A percentile compares a stretch with the other conserved stretches of the same genome.
Conservation (phyloP, 2,113 vertebrate genomes). For the Ardeotis arabs region DNA sequence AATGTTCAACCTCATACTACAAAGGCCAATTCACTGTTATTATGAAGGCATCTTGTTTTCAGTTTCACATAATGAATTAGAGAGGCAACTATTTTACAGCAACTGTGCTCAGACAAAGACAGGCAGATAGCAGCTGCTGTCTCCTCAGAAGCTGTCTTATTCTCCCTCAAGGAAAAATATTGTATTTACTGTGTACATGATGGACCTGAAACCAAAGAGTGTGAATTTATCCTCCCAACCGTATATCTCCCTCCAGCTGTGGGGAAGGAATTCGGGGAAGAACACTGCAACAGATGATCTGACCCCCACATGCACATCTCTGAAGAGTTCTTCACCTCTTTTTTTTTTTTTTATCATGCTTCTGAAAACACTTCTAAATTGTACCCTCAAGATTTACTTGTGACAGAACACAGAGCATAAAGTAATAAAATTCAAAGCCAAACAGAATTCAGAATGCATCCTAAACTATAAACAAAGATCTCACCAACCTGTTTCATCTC, state of each 20-base stretch:
- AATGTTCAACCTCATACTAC: not conserved
- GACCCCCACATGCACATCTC: not conserved
- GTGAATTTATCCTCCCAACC: not conserved
- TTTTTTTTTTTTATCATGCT: not conserved
- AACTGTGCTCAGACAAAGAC: not conserved
- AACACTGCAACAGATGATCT: not conserved
- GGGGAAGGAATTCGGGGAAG: not conserved
- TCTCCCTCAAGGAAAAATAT: not conserved
- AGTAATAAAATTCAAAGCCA: not conserved
- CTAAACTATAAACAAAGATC: not conserved
- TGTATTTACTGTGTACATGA: not conserved
- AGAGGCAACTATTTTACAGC: not conserved
- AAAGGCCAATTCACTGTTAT: not conserved
- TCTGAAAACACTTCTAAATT: not conserved
- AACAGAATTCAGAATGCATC: not conserved
- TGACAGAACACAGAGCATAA: not conserved
- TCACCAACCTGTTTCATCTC: slow-evolving; percentile 83
- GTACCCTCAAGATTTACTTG: not conserved
- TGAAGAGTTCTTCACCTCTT: not conserved
- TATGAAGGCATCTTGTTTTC: not conserved
- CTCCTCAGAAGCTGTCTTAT: not conserved
- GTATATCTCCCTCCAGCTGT: not conserved
- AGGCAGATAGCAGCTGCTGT: not conserved
- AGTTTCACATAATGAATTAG: not conserved
- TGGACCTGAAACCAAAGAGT: not conserved